These are phyloP conservation scores for Anguilla japonica DNA, from an alignment of 2,113 vertebrate species.

Conservation along the genomic window DNA sequence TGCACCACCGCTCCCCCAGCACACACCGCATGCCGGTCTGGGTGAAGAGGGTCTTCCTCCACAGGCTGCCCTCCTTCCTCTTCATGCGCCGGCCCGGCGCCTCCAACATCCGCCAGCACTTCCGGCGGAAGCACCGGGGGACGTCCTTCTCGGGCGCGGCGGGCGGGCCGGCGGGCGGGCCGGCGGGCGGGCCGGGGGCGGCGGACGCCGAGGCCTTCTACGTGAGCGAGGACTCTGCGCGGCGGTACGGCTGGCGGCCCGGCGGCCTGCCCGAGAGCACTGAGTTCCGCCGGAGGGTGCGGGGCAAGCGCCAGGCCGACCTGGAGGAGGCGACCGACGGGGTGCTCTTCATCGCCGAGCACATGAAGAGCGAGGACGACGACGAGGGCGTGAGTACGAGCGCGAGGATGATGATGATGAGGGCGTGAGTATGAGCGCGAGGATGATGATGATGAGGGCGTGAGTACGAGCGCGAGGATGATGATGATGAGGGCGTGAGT, in stretches of 20 bases:
- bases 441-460: too few species aligned
- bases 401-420: not conserved
- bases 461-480: too few species aligned
- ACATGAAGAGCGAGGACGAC: conserved; percentile 74
- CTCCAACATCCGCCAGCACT: conserved; percentile 52
- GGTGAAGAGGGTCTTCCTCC: conserved; percentile 72
- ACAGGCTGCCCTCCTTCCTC: conserved; percentile 67
- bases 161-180: conserved; percentile 37
- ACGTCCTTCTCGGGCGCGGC: conserved; percentile 42
- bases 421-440: too few species aligned
- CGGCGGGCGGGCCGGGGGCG: conserved; percentile 40
- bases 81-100: conserved; percentile 72
- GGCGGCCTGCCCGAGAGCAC: conserved; percentile 57
- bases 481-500: too few species aligned
- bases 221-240: conserved; percentile 58
- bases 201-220: conserved; percentile 56
- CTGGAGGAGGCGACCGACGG: conserved; percentile 73
- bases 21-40: conserved; percentile 77
- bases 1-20: conserved; percentile 76
- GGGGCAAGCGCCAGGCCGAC: conserved; percentile 57
- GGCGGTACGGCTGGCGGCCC: conserved; percentile 60
- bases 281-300: conserved; percentile 55
- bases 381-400: conserved; percentile 70
- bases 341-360: conserved; percentile 72
- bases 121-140: conserved; percentile 52